Conservation (phyloP, 2,113 vertebrate genomes). For the Gulo gulo region DNA sequence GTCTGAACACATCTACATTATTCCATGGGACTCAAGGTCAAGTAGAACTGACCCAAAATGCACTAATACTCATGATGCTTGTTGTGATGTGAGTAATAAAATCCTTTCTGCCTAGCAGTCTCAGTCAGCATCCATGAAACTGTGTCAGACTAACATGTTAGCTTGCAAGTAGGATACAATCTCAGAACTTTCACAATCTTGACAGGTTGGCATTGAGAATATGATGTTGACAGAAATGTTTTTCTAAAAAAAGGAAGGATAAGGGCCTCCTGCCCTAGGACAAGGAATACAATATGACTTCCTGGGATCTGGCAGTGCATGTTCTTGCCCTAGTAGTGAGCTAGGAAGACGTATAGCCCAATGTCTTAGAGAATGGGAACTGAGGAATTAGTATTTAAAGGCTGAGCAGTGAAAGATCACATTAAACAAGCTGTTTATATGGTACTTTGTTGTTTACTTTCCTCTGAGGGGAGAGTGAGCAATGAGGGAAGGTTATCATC, state of each 20-base stretch:
- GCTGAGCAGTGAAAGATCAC: background rate
- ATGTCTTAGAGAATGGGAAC: background rate
- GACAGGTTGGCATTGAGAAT: background rate
- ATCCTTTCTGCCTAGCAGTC: background rate
- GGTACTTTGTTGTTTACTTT: background rate
- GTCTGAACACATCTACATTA: background rate
- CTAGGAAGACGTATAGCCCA: background rate
- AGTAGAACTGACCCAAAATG: background rate
- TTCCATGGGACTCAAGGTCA: no score
- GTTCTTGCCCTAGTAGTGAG: background rate
- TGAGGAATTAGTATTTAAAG: background rate
- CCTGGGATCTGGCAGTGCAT: background rate
- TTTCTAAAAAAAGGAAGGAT: background rate
- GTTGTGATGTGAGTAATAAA: background rate
- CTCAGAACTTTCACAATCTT: background rate
- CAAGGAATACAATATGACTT: background rate
- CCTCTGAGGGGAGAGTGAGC: background rate
- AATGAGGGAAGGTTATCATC: background rate
- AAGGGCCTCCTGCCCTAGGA: background rate
- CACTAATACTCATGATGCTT: background rate
- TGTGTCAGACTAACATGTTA: background rate
- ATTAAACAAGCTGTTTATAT: background rate
- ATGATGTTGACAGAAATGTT: background rate
- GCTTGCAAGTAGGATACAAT: background rate
- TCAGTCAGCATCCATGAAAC: background rate